These are phyloP conservation scores for Pseudochromis fuscus DNA, from an alignment of 2,797 vertebrate species.

Conservation along the genomic window DNA sequence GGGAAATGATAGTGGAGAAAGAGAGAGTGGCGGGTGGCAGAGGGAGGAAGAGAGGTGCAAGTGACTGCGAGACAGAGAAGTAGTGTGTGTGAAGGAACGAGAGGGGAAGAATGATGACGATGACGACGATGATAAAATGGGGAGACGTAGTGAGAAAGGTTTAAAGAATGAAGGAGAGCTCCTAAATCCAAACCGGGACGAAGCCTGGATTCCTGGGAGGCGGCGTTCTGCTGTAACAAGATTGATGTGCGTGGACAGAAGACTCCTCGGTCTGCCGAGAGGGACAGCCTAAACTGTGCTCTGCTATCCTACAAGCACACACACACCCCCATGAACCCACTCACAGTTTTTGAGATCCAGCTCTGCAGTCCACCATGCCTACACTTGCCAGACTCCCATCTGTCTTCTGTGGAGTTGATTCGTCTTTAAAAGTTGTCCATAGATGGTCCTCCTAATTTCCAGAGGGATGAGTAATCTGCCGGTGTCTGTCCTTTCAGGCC, in stretches of 20 bases:
- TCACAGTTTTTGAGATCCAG: slow-evolving; percentile 29
- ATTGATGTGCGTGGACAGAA: slow-evolving; percentile 78
- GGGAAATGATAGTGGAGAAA: slow-evolving; percentile 12
- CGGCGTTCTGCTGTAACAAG: slow-evolving; percentile 61
- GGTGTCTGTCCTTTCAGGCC: slow-evolving; percentile 51
- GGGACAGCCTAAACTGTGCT: slow-evolving; percentile 52
- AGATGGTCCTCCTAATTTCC: slow-evolving; percentile 25
- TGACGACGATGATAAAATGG: slow-evolving; percentile 30
- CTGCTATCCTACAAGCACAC: slow-evolving; percentile 21
- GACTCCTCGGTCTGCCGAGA: slow-evolving; percentile 61
- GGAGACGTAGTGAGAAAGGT: slow-evolving; percentile 18
- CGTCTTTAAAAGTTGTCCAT: slow-evolving; percentile 28
- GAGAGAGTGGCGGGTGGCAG: background rate
- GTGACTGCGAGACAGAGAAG: slow-evolving; percentile 12
- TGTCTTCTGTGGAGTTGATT: slow-evolving; percentile 35
- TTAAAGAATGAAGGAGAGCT: slow-evolving; percentile 36
- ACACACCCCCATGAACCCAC: slow-evolving; percentile 37
- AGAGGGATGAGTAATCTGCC: slow-evolving; percentile 47
- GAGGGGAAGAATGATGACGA: background rate
- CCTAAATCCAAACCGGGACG: slow-evolving; percentile 44
- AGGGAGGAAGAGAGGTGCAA: slow-evolving; percentile 1
- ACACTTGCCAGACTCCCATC: slow-evolving; percentile 47
- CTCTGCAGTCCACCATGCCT: slow-evolving; percentile 28
- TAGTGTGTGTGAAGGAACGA: background rate
- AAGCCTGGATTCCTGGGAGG: slow-evolving; percentile 70